phyloP scores from a whole-genome alignment of 1,140 invertebrate species.

The Papilio helenus region DNA sequence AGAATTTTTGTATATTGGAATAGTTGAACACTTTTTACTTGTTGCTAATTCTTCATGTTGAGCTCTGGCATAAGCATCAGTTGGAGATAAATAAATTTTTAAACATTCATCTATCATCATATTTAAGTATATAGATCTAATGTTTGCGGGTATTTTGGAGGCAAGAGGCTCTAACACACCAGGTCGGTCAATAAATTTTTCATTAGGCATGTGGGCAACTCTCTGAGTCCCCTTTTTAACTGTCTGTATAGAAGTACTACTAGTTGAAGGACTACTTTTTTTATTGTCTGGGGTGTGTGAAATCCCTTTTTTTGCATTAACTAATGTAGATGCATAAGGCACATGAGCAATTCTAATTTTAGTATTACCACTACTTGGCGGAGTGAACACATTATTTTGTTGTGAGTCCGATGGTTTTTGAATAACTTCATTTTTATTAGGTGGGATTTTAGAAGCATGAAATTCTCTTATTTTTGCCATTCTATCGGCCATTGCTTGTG shows the following conservation, averaged over 20 bases:
- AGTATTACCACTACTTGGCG: constrained; percentile 51
- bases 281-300: constrained; percentile 47
- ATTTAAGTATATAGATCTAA: constrained; percentile 93
- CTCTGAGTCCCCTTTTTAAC: constrained; percentile 85
- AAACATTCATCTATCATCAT: constrained; percentile 93
- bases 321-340: constrained; percentile 78
- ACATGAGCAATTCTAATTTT: constrained; percentile 83
- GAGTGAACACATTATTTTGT: constrained; percentile 51
- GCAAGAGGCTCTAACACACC: constrained; percentile 87
- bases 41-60: constrained; percentile 90
- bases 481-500: constrained; percentile 76
- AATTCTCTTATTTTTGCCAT: constrained; percentile 77
- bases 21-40: constrained; percentile 90
- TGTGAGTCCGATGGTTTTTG: constrained; percentile 49
- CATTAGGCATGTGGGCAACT: constrained; percentile 86
- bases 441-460: constrained; percentile 68
- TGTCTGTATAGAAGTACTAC: constrained; percentile 86
- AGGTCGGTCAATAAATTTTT: constrained; percentile 80
- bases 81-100: constrained; percentile 87
- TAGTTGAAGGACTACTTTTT: constrained; percentile 66
- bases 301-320: constrained; percentile 77
- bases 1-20: constrained; percentile 93
- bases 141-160: constrained; percentile 92
- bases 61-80: constrained; percentile 89
- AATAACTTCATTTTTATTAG: constrained; percentile 47